phyloP scores from a whole-genome alignment of 2,888 invertebrate genomes.

The Hydraecia micacea region DNA sequence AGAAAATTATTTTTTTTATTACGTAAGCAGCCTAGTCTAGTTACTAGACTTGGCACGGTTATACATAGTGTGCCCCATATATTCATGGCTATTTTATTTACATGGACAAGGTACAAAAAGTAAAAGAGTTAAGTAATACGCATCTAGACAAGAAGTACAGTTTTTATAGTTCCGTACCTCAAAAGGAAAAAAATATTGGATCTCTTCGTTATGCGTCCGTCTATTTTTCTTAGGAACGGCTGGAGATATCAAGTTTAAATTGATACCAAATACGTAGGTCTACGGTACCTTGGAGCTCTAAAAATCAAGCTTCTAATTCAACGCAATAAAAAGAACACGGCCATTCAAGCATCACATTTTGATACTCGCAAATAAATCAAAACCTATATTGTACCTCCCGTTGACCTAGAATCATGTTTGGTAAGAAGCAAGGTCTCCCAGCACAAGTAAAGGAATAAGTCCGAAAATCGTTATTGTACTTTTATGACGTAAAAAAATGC shows the following conservation, averaged over 20 bases:
- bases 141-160: neutral
- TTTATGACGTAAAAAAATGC: neutral
- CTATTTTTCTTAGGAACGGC: neutral
- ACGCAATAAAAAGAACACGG: neutral
- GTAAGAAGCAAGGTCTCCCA: neutral
- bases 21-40: neutral
- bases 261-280: neutral
- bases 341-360: neutral
- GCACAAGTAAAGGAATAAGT: neutral
- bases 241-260: neutral
- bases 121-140: neutral
- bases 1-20: constrained; percentile 23
- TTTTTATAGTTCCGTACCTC: neutral
- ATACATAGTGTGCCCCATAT: neutral
- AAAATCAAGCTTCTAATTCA: neutral
- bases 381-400: neutral
- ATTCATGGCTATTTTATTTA: neutral
- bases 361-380: neutral
- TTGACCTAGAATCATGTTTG: neutral
- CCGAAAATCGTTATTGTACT: neutral
- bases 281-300: neutral
- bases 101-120: neutral
- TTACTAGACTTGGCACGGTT: neutral
- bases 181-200: neutral
- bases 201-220: neutral